phyloP scores from a whole-genome alignment of 2,797 vertebrate genomes.

The Esox masquinongy region DNA sequence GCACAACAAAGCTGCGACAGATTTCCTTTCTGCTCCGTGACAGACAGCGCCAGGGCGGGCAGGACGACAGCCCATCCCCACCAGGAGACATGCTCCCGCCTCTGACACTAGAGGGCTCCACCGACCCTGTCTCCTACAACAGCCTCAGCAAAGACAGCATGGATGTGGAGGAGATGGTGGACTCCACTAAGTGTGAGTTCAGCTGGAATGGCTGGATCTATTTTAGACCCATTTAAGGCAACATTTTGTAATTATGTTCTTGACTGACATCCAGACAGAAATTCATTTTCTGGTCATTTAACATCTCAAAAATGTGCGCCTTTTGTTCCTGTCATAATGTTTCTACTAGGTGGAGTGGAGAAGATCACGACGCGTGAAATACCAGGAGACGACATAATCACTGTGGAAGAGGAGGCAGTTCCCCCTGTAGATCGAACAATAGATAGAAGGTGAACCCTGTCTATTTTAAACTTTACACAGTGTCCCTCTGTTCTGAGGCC shows the following conservation, averaged over 20 bases:
- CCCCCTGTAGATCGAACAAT: constrained; percentile 4
- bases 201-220: neutral
- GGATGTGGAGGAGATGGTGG: constrained; percentile 10
- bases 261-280: neutral
- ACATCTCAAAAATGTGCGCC: neutral
- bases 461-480: neutral
- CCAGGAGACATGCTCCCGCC: constrained; percentile 5
- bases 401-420: constrained; percentile 24
- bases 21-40: constrained; percentile 49
- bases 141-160: constrained; percentile 26
- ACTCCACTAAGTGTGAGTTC: constrained; percentile 32
- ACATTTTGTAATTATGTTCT: neutral
- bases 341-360: constrained; percentile 17
- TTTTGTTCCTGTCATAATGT: neutral
- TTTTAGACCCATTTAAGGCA: neutral
- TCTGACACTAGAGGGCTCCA: constrained; percentile 51
- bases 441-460: constrained; percentile 42
- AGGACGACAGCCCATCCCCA: constrained; percentile 16
- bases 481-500: neutral
- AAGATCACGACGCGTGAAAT: constrained; percentile 12
- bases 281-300: neutral
- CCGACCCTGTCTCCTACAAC: constrained; percentile 26
- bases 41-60: constrained; percentile 22
- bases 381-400: constrained; percentile 13
- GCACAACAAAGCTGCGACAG: constrained; percentile 46